phyloP scores from a whole-genome alignment of 2,888 invertebrate genomes.

The Azorinus chamasolen region DNA sequence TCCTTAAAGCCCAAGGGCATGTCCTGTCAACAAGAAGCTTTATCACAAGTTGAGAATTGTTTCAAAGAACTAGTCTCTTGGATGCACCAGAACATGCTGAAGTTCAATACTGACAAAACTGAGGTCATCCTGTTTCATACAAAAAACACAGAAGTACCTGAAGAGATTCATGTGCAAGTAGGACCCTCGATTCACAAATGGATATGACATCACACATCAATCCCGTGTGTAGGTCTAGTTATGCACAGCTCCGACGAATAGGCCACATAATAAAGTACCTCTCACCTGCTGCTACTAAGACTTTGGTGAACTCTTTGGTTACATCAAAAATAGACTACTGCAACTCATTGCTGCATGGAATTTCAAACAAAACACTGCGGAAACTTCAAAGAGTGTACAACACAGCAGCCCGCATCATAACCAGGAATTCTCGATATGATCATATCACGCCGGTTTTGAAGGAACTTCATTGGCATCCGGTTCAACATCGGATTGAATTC shows the following conservation, averaged over 20 bases:
- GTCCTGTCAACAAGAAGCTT: no score
- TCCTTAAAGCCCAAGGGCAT: no score
- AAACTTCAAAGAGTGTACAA: constrained; percentile 3
- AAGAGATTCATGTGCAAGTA: no score
- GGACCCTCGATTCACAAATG: neutral
- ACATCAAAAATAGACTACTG: constrained; percentile 10
- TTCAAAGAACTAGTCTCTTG: no score
- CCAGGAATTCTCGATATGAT: neutral
- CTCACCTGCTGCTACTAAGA: neutral
- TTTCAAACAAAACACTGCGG: neutral
- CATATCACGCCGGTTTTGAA: constrained; percentile 22
- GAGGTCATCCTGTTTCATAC: no score
- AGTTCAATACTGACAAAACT: no score
- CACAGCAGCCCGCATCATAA: constrained; percentile 5
- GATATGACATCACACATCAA: constrained; percentile 4
- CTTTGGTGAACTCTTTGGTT: constrained; percentile 3
- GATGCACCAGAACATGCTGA: no score
- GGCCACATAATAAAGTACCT: constrained; percentile 6
- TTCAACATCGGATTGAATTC: constrained; percentile 14
- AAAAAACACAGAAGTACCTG: no score
- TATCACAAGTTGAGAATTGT: no score
- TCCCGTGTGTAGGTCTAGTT: constrained; percentile 1
- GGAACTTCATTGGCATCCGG: constrained; percentile 20
- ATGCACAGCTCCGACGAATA: constrained; percentile 2
- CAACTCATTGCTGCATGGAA: constrained; percentile 9